Evolutionary conservation across 2,113 vertebrate species (phyloP), one percentile per base, ranked within the genome.

Genomic region (Poeciliopsis occidentalis): DNA sequence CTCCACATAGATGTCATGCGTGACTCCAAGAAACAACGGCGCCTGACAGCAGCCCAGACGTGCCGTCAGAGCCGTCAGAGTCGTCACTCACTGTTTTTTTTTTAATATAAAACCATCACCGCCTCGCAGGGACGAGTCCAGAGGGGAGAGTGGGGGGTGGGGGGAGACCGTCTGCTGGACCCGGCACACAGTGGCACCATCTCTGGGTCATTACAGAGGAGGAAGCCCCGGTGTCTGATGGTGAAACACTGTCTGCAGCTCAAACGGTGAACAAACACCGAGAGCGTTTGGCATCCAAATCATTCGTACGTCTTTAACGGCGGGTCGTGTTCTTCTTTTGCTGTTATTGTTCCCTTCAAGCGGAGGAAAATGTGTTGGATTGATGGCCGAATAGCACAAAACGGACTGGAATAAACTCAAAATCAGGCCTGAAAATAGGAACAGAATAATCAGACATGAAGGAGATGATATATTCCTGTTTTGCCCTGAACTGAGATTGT

Each of bases 191-290:
- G 79, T 87, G 89, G 86, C 81, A 44, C 62, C 68, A 65, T 84
- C 86, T 77, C 39, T 19, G 62, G 86, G 67, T 82, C 75, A 69
- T 64, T 30, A 24, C 60, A 24, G 87, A 39, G 73, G 71, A 86
- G 84, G 84, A 92, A 89, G 87, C 79, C 8, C 5, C 76, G 41
- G 79, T 75, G 85, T 89, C 86, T 89, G 79, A 84, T 78, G 81
- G 75, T 73, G 82, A 73, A 6, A 57, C 84, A 75, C 75, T 75
- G 83, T 90, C 70, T 84, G 64, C 65, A 71, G 78, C 66, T 67
- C 26, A 60, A 37, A 73, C 79, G 71, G 75, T 51, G 57, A 13
- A 39, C 54, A 44, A 26, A 80, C 71, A 8, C 22, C 10, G 4
- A 57, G 51, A 32, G 34, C 22, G 8, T 24, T n/a, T 54, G 24